Conservation (phyloP, 92 coral and sea anemone genomes). For the Palythoa grandiflora region DNA sequence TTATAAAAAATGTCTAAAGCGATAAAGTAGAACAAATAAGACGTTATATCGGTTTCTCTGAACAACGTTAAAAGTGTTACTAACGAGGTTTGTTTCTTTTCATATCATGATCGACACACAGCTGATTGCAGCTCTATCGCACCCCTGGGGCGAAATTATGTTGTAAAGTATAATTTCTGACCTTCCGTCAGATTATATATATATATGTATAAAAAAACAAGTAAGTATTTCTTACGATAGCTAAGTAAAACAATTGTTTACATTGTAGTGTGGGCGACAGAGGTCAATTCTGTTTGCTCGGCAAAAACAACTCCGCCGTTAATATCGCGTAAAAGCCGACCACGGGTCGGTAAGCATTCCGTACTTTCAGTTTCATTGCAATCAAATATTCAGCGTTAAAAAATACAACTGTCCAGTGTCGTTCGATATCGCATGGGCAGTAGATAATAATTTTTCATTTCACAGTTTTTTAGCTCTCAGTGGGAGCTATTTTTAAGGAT, state of each 20-base stretch:
- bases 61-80: background rate
- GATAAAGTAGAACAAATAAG: background rate
- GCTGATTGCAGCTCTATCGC: background rate
- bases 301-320: background rate
- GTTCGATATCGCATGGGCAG: too few species aligned
- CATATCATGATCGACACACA: background rate
- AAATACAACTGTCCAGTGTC: background rate
- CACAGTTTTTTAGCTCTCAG: background rate
- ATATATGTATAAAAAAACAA: background rate
- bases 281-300: constrained; percentile 18
- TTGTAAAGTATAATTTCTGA: background rate
- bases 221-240: background rate
- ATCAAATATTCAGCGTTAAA: background rate
- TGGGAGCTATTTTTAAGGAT: too few species aligned
- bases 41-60: background rate
- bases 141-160: constrained; percentile 15
- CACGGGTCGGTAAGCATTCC: background rate
- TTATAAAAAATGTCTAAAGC: background rate
- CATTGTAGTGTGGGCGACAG: background rate
- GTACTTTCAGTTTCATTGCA: too few species aligned
- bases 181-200: background rate
- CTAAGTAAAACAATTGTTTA: background rate
- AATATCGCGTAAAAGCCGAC: background rate
- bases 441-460: too few species aligned
- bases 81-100: background rate